Evolutionary conservation across 2,888 invertebrate species (phyloP).

Genomic region (Aphrophora alni): DNA sequence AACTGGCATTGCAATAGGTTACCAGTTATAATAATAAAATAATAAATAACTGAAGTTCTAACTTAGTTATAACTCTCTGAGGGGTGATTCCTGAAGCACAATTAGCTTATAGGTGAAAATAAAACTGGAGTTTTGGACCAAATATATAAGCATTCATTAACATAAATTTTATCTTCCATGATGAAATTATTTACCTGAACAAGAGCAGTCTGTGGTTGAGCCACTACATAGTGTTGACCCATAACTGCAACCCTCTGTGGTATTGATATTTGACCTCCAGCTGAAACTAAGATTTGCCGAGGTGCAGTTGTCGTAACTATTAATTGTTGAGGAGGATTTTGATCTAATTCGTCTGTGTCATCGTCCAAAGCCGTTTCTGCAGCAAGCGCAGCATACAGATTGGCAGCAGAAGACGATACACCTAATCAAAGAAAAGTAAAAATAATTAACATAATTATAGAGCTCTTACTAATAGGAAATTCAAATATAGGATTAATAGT

Average conservation of each 20-base stretch:
- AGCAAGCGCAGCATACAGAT: constrained; percentile 83
- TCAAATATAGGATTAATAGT: not conserved
- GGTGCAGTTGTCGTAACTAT: constrained; percentile 54
- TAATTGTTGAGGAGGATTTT: constrained; percentile 45
- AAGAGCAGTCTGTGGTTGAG: constrained; percentile 68
- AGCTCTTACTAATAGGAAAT: not conserved
- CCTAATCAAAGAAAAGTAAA: too few relatives aligned
- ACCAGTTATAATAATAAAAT: too few relatives aligned
- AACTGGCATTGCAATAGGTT: too few relatives aligned
- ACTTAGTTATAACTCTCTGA: too few relatives aligned
- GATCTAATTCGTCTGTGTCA: constrained; percentile 51
- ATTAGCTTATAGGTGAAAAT: too few relatives aligned
- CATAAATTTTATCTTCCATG: too few relatives aligned
- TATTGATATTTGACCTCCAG: constrained; percentile 47
- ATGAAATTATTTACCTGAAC: constrained; percentile 54
- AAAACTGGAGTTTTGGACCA: too few relatives aligned
- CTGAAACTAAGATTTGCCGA: constrained; percentile 63
- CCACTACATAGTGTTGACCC: constrained; percentile 70
- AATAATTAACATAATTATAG: constrained; percentile 24
- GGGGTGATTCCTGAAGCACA: too few relatives aligned
- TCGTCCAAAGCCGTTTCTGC: constrained; percentile 86
- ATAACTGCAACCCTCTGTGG: constrained; percentile 57
- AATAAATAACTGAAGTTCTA: too few relatives aligned
- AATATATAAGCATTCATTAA: too few relatives aligned
- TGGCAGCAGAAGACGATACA: constrained; percentile 83